A percentile compares a stretch with the other conserved stretches of the same genome.
phyloP scores from a whole-genome alignment of 2,113 vertebrate genomes.

The Typhlomys cinereus region DNA sequence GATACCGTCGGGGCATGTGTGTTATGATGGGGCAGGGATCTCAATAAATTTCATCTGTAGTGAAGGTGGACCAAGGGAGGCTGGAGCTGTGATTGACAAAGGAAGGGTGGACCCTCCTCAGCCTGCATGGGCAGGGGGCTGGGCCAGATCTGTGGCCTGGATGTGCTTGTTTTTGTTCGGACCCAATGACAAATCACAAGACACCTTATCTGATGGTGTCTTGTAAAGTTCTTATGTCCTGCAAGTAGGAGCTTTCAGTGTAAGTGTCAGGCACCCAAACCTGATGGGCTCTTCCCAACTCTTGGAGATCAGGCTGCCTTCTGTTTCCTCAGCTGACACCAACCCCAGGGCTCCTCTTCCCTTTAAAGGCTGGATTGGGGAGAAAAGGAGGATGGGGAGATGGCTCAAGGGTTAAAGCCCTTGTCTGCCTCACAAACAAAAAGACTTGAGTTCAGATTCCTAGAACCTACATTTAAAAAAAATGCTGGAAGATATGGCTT shows the following conservation, averaged over 20 bases:
- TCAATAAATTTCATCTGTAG: neutral
- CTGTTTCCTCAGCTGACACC: neutral
- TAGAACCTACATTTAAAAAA: no score
- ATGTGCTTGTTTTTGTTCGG: neutral
- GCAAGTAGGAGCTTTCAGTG: neutral
- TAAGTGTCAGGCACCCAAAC: neutral
- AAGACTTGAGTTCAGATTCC: no score
- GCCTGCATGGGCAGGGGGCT: neutral
- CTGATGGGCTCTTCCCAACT: rapidly evolving
- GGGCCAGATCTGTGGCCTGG: neutral
- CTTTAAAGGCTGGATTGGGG: neutral
- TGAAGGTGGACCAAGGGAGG: neutral
- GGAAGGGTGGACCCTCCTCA: neutral
- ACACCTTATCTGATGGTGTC: neutral
- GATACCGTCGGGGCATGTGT: neutral
- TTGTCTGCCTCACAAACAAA: no score
- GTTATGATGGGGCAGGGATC: no score
- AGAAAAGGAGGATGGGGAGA: neutral
- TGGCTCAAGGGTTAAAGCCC: no score
- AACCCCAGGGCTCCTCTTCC: neutral
- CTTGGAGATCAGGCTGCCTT: neutral
- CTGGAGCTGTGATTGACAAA: neutral
- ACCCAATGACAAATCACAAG: neutral
- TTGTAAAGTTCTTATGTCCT: no score
- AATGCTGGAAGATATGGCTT: no score